Evolutionary conservation across 2,113 vertebrate genomes (phyloP), one percentile per base, ranked within the genome.

Genomic region (Falcunculus frontatus): DNA sequence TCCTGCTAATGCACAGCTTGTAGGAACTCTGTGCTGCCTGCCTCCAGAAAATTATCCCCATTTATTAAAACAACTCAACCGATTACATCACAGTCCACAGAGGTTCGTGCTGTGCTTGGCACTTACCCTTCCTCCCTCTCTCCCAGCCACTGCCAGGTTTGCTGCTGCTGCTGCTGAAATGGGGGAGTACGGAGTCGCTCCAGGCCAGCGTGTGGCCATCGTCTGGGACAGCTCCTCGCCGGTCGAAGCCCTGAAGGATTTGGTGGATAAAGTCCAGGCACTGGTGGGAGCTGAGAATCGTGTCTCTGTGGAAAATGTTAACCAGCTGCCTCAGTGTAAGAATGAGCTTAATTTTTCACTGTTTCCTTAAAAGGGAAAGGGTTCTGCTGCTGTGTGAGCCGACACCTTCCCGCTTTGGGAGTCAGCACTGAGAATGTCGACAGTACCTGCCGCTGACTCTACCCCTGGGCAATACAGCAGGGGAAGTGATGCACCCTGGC

Each of bases 251-350:
- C 96, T 99, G 74, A 98, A 98, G 95, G 92, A 92, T 21, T 86
- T 98, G 74, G 99, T 98, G 35, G 97, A 98, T 35, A 93, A 97
- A 25, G 88, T 99, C 49, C 97, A 97, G 22, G 59, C 47, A 0
- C 9, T 93, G 14, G 98, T 99, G 16, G 99, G 99, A 37, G 59
- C 90, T 2, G 96, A 96, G 21, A 98, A 96, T 52, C 96, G 49
- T 2, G 97, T 99, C 26, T 97, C 97, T 1, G 97, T 99, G 92
- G 99, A 99, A 95, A 99, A 99, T 23, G 55, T 98, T 80, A 97
- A 98, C 59, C 98, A 98, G 46, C 95, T 99, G 25, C 33, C 96
- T 72, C 95, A 98, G 6, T 99, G 99, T 99, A 94, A 99, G 98
- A 89, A 53, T 12, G 4, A 53, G 16, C 46, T 60, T 32, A 2